phyloP scores from a whole-genome alignment of 2,888 invertebrate genomes.

The Phymatocera aterrima region DNA sequence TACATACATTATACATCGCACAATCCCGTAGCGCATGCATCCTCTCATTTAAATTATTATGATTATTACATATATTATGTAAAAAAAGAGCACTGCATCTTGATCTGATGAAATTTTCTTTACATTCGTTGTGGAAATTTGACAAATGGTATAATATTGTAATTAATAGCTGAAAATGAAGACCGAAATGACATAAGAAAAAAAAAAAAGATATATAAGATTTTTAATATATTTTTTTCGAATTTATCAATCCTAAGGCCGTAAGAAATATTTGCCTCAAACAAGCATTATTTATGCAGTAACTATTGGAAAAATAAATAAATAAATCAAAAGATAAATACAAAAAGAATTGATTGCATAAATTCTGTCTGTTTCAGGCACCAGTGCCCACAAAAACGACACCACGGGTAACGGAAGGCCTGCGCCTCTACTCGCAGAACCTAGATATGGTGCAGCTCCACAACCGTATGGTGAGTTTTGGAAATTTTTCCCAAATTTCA shows the following conservation, averaged over 20 bases:
- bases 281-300: conserved; percentile 42
- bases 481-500: conserved; percentile 8
- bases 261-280: conserved; percentile 5
- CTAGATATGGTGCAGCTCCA: conserved; percentile 91
- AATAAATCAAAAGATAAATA: neutral
- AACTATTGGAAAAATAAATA: conserved; percentile 29
- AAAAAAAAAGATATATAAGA: neutral
- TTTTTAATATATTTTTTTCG: neutral
- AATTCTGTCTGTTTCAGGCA: conserved; percentile 66
- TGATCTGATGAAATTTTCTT: too few species aligned
- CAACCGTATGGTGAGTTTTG: conserved; percentile 90
- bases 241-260: neutral
- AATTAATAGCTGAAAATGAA: too few species aligned
- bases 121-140: too few species aligned
- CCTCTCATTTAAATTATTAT: too few species aligned
- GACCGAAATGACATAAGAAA: neutral
- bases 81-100: conserved; percentile 6
- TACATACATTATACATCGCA: too few species aligned
- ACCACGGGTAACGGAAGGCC: conserved; percentile 78
- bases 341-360: conserved; percentile 54
- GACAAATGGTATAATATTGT: too few species aligned
- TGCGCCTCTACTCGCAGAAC: conserved; percentile 91
- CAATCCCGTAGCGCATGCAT: too few species aligned
- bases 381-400: conserved; percentile 72
- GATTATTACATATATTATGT: too few species aligned